Conservation (phyloP, 2,888 invertebrate species). For the Drosophila melanosoma region DNA sequence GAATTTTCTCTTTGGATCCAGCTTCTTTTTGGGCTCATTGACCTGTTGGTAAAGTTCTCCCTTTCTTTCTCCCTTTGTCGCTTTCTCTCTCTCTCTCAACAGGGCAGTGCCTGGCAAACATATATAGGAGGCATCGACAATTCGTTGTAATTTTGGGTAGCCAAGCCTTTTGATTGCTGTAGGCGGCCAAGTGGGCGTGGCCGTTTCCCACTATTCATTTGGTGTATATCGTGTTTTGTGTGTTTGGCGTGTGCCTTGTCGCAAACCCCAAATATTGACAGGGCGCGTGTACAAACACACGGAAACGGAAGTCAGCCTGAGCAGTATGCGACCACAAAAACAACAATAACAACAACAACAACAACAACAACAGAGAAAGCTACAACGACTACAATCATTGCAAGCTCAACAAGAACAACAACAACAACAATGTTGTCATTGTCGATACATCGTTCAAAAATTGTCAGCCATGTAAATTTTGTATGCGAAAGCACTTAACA, state of each 20-base stretch:
- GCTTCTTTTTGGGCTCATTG: slow-evolving; percentile 22
- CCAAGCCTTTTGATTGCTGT: slow-evolving; percentile 54
- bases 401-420: slow-evolving; percentile 49
- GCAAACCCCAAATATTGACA: slow-evolving; percentile 75
- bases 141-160: slow-evolving; percentile 57
- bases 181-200: slow-evolving; percentile 46
- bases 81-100: background rate
- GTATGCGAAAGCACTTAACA: slow-evolving; percentile 81
- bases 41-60: slow-evolving; percentile 11
- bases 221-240: slow-evolving; percentile 26
- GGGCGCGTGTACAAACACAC: slow-evolving; percentile 74
- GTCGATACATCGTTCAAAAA: slow-evolving; percentile 77
- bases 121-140: slow-evolving; percentile 24
- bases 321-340: slow-evolving; percentile 70
- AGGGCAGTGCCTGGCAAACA: slow-evolving; percentile 31
- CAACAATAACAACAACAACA: slow-evolving; percentile 35
- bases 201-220: slow-evolving; percentile 2
- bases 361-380: slow-evolving; percentile 22
- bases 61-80: background rate
- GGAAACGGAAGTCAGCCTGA: slow-evolving; percentile 73
- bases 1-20: background rate
- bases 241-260: slow-evolving; percentile 67
- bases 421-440: slow-evolving; percentile 31
- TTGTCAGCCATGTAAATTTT: slow-evolving; percentile 79
- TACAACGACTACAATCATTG: slow-evolving; percentile 22